Evolutionary conservation across 2,113 vertebrate genomes (phyloP), one percentile per base, ranked within the genome.

Genomic region (Oceanodroma tethys): DNA sequence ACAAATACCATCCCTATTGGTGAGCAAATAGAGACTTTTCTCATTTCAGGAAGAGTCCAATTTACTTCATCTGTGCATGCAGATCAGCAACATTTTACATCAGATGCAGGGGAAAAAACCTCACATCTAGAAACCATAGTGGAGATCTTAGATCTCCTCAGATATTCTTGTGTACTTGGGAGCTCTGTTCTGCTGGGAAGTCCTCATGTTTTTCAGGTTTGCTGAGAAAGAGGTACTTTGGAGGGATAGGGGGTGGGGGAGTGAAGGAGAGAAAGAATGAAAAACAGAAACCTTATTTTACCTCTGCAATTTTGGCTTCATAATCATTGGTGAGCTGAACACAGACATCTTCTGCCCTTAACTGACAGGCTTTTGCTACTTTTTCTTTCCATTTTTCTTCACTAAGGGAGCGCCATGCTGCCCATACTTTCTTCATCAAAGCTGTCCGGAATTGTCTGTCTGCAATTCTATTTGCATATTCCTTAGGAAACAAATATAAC

Each of bases 331-430:
- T 99, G 73, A 99, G 97, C 70, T 98, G 98, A 86, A 98, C n/a
- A 94, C 99, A 99, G 73, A 99, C 98, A 82, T 99, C 98, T 92
- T 99, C 99, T 9, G 99, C 99, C 88, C 98, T 98, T 50, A 98
- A 96, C 20, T 99, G 99, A 78, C 99, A 99, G 8, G 99, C 99
- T 86, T 95, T 97, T 93, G 99, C 98, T 84, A 99, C 97, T 72
- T 98, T 98, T 6, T 99, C 98, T 97, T 98, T 99, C 99, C 99
- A 99, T 81, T 97, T 98, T 93, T 90, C 97, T 91, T 99, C 97
- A 62, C 98, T 84, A 66, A 98, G 78, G 13, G 98, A 98, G 34
- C 93, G 98, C 99, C 99, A 99, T 6, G 97, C 98, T 19, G 92
- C 89, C 99, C 99, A 99, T 27, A 98, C 98, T 95, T 99, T 99